A percentile compares a stretch with the other conserved stretches of the same genome.
Conservation (phyloP, 2,113 vertebrate genomes). For the Ploceus nigricollis region DNA sequence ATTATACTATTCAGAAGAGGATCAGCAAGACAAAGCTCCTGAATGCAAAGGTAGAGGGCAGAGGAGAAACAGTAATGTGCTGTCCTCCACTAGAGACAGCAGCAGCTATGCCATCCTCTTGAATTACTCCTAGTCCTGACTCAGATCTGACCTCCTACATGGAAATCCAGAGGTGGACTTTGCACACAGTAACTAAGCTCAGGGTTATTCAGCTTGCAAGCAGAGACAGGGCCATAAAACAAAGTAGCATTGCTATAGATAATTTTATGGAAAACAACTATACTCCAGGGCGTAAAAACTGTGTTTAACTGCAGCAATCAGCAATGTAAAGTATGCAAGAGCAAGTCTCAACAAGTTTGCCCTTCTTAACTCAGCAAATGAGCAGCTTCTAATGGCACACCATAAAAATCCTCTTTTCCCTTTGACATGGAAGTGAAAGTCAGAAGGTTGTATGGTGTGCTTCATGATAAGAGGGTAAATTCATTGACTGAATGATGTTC, state of each 20-base stretch:
- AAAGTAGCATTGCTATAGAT: neutral
- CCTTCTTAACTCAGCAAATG: neutral
- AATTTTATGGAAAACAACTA: neutral
- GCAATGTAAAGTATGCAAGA: slow-evolving; percentile 17
- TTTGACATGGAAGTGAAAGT: neutral
- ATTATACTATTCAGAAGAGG: neutral
- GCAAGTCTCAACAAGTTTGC: slow-evolving; percentile 21
- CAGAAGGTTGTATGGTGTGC: neutral
- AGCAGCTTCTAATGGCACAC: neutral
- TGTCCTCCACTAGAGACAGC: neutral
- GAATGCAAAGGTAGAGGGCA: neutral
- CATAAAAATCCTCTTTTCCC: neutral
- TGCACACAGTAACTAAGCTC: neutral
- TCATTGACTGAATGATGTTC: neutral
- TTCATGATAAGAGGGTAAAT: neutral
- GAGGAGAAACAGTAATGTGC: neutral
- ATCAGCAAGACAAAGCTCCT: neutral
- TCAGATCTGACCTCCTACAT: neutral
- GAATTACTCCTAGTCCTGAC: neutral
- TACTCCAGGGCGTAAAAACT: slow-evolving; percentile 5
- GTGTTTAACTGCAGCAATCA: neutral
- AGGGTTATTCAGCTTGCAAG: neutral
- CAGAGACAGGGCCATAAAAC: neutral
- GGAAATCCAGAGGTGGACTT: neutral
- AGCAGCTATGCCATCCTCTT: neutral